Evolutionary conservation across 2,888 invertebrate genomes (phyloP).

Genomic region (Baccha elongata): DNA sequence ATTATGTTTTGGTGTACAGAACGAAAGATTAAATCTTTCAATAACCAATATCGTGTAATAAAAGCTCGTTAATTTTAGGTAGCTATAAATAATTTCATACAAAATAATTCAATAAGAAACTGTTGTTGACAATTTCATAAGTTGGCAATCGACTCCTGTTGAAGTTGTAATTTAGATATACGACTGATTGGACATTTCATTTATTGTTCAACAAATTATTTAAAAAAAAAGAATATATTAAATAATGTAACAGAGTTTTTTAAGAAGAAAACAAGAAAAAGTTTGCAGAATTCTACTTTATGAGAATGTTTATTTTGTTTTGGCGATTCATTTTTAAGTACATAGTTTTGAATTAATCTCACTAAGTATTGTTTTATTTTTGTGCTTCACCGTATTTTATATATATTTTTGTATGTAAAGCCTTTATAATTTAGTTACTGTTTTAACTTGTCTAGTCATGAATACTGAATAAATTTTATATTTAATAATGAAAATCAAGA

Average conservation of each 20-base stretch:
- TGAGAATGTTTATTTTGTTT: slow-evolving; percentile 44
- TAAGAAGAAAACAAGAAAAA: slow-evolving; percentile 15
- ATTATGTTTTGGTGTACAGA: slow-evolving; percentile 51
- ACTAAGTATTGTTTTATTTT: slow-evolving; percentile 69
- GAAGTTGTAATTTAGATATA: slow-evolving; percentile 53
- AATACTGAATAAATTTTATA: slow-evolving; percentile 4
- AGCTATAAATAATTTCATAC: slow-evolving; percentile 54
- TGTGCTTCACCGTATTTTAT: slow-evolving; percentile 75
- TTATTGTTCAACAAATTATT: slow-evolving; percentile 33
- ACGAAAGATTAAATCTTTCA: slow-evolving; percentile 49
- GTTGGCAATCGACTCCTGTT: slow-evolving; percentile 64
- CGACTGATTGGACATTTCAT: slow-evolving; percentile 63
- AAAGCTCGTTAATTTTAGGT: slow-evolving; percentile 52
- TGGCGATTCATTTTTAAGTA: slow-evolving; percentile 21
- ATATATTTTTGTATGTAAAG: slow-evolving; percentile 61
- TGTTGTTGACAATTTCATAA: slow-evolving; percentile 49
- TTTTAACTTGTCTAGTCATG: slow-evolving; percentile 39
- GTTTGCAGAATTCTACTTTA: slow-evolving; percentile 34
- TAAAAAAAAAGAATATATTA: slow-evolving; percentile 10
- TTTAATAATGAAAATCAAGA: too few species aligned
- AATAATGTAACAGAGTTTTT: not conserved
- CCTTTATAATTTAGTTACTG: slow-evolving; percentile 16
- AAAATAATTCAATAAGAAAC: slow-evolving; percentile 6
- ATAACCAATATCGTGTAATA: slow-evolving; percentile 51
- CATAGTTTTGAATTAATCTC: slow-evolving; percentile 46